Conservation (phyloP, 2,888 invertebrate species). For the Xanthorhoe designata region DNA sequence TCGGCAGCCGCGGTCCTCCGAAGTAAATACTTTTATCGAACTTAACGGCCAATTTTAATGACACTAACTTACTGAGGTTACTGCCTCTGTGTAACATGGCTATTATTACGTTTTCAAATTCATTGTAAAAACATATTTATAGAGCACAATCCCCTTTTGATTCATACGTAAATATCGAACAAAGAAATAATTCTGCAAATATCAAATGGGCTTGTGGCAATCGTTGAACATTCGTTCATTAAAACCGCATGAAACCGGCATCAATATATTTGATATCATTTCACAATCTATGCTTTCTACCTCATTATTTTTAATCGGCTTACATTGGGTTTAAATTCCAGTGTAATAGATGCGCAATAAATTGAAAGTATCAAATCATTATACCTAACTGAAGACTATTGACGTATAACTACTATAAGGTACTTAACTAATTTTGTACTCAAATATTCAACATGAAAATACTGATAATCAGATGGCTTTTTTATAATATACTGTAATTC, state of each 20-base stretch:
- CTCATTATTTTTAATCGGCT: constrained; percentile 14
- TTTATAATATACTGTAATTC: no score
- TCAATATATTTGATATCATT: constrained; percentile 9
- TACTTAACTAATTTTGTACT: no score
- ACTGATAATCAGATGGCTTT: no score
- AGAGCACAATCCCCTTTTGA: background rate
- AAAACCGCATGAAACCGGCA: constrained; percentile 11
- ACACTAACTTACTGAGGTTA: no score
- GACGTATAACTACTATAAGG: background rate
- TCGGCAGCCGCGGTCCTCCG: no score
- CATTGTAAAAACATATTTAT: no score
- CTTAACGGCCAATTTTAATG: no score
- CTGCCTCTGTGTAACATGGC: no score
- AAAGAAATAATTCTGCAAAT: background rate
- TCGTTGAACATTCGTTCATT: background rate
- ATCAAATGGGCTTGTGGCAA: background rate
- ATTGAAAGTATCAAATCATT: background rate
- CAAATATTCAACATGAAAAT: no score
- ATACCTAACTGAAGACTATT: background rate
- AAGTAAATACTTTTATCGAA: no score
- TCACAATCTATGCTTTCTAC: constrained; percentile 1
- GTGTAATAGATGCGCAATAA: constrained; percentile 2
- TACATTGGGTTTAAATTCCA: background rate
- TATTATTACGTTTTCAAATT: no score
- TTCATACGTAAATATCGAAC: background rate